Conservation (phyloP, 2,113 vertebrate species). For the Burhinus oedicnemus region DNA sequence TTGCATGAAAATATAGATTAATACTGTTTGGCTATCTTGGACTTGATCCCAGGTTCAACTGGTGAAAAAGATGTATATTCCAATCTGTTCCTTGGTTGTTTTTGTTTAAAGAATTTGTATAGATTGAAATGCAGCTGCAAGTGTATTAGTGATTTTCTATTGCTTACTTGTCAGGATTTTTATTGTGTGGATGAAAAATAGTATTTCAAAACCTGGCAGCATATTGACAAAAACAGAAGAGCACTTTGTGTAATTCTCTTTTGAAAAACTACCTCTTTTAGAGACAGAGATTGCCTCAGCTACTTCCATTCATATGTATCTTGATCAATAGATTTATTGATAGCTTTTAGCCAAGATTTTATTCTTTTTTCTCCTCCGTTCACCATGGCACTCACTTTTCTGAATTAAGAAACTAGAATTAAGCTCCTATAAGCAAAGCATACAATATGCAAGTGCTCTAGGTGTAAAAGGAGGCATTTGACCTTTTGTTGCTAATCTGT, state of each 20-base stretch:
- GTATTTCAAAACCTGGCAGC: conserved; percentile 81
- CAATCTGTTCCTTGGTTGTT: conserved; percentile 63
- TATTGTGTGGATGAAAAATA: conserved; percentile 77
- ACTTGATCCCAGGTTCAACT: conserved; percentile 23
- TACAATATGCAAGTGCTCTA: conserved; percentile 60
- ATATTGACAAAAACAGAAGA: conserved; percentile 82
- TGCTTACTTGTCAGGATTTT: conserved; percentile 77
- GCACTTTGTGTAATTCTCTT: conserved; percentile 85
- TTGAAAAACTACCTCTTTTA: conserved; percentile 83
- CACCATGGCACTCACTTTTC: conserved; percentile 53
- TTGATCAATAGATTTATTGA: conserved; percentile 77
- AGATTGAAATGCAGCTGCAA: conserved; percentile 75
- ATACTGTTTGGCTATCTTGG: conserved; percentile 44
- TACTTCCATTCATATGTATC: conserved; percentile 66
- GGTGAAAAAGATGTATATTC: conserved; percentile 60
- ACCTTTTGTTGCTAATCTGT: conserved; percentile 74
- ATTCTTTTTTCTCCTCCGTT: conserved; percentile 45
- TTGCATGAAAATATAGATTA: conserved; percentile 39
- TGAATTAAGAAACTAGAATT: conserved; percentile 61
- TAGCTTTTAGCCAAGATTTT: conserved; percentile 70
- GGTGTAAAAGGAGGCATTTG: conserved; percentile 62
- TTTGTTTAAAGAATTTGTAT: conserved; percentile 76
- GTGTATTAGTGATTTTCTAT: conserved; percentile 74
- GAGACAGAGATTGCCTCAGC: conserved; percentile 78
- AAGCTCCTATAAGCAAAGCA: conserved; percentile 58